Evolutionary conservation across 1,140 invertebrate genomes (phyloP).

Genomic region (Parasteatoda tepidariorum): DNA sequence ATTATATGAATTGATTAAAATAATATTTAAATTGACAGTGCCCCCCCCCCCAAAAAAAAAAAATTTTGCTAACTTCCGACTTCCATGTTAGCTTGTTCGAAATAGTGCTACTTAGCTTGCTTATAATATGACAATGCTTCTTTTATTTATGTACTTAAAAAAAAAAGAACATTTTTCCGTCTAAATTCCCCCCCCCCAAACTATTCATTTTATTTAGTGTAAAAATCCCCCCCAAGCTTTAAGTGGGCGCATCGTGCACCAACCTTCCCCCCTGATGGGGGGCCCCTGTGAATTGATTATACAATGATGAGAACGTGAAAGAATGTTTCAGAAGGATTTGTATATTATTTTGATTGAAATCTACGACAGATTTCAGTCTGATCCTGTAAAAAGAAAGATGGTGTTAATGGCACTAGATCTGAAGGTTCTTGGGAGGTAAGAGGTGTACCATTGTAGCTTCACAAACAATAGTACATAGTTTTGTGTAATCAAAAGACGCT

Average conservation of each 20-base stretch:
- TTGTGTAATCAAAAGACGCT: conserved; percentile 63
- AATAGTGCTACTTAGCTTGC: too few species aligned
- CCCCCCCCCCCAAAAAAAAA: too few species aligned
- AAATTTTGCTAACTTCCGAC: too few species aligned
- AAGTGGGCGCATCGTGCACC: too few species aligned
- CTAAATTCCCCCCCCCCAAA: too few species aligned
- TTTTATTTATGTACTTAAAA: too few species aligned
- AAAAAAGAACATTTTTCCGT: too few species aligned
- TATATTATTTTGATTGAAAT: background rate
- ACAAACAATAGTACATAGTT: conserved; percentile 64
- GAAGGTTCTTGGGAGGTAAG: conserved; percentile 65
- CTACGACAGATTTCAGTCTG: background rate
- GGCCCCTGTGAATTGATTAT: background rate
- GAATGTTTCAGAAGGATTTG: background rate
- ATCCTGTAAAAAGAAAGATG: conserved; percentile 35
- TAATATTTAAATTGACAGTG: too few species aligned
- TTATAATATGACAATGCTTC: too few species aligned
- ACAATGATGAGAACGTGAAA: background rate
- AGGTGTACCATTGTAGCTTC: conserved; percentile 67
- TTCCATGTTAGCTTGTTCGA: too few species aligned
- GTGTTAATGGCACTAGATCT: conserved; percentile 65
- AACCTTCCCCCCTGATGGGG: background rate
- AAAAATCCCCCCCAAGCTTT: too few species aligned
- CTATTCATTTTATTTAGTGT: too few species aligned
- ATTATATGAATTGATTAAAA: background rate